These are phyloP conservation scores for Xestia c-nigrum DNA, from an alignment of 2,888 invertebrate species.

Conservation along the genomic window DNA sequence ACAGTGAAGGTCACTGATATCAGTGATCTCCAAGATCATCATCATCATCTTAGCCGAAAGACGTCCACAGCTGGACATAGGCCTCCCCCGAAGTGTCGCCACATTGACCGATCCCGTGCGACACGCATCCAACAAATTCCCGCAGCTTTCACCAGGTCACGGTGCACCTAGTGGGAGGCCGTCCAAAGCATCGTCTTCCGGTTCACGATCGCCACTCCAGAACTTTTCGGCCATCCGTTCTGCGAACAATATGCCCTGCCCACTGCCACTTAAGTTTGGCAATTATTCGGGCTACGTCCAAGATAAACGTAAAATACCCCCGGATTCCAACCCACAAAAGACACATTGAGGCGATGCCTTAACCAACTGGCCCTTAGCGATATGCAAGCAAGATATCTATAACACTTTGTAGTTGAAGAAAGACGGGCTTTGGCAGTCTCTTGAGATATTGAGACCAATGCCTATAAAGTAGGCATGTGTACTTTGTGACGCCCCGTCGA, in stretches of 20 bases:
- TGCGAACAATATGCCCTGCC: too few relatives aligned
- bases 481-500: slow-evolving; percentile 14
- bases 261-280: too few relatives aligned
- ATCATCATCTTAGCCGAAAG: too few relatives aligned
- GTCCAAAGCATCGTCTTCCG: too few relatives aligned
- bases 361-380: background rate
- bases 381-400: background rate
- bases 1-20: background rate
- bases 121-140: too few relatives aligned
- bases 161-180: too few relatives aligned
- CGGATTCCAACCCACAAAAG: background rate
- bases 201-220: too few relatives aligned
- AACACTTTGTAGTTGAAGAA: slow-evolving; percentile 16
- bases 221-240: too few relatives aligned
- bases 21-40: background rate
- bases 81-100: too few relatives aligned
- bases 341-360: background rate
- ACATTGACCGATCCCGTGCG: too few relatives aligned
- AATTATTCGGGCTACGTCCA: background rate
- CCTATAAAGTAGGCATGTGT: slow-evolving; percentile 33
- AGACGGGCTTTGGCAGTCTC: background rate
- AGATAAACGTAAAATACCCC: background rate
- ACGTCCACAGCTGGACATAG: too few relatives aligned
- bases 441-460: slow-evolving; percentile 23
- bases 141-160: too few relatives aligned